Evolutionary conservation across 2,888 invertebrate species (phyloP).

Genomic region (Scrobipalpa costella): DNA sequence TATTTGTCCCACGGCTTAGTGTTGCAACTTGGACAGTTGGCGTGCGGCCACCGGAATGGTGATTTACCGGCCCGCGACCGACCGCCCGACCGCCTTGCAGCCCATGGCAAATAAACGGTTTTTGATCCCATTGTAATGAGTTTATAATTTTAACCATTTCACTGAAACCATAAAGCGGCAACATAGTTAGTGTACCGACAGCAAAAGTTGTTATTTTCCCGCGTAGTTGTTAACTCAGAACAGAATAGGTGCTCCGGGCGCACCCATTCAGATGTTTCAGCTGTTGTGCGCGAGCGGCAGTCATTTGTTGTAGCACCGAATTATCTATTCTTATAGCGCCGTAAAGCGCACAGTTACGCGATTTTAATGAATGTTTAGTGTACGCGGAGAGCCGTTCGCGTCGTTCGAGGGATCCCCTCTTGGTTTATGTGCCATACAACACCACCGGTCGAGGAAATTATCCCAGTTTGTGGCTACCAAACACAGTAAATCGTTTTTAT

Average conservation of each 20-base stretch:
- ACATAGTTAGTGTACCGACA: neutral
- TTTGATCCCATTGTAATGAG: neutral
- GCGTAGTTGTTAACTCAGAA: neutral
- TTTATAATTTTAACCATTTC: neutral
- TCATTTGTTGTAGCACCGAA: conserved; percentile 19
- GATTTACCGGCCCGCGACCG: neutral
- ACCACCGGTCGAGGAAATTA: conserved; percentile 10
- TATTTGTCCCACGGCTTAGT: conserved; percentile 15
- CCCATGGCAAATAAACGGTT: neutral
- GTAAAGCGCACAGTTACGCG: conserved; percentile 19
- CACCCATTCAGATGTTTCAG: conserved; percentile 8
- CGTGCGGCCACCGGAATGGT: neutral
- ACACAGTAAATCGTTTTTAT: conserved; percentile 5
- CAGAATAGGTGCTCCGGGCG: neutral
- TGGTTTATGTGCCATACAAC: neutral
- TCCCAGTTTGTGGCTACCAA: conserved; percentile 15
- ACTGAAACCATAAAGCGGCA: neutral
- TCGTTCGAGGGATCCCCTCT: conserved; percentile 1
- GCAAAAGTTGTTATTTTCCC: neutral
- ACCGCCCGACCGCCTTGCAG: neutral
- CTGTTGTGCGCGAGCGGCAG: neutral
- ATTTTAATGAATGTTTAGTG: conserved; percentile 25
- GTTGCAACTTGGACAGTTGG: conserved; percentile 14
- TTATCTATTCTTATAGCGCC: conserved; percentile 15
- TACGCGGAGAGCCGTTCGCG: neutral